phyloP scores from a whole-genome alignment of 2,113 vertebrate genomes.

The Bubo scandiacus region DNA sequence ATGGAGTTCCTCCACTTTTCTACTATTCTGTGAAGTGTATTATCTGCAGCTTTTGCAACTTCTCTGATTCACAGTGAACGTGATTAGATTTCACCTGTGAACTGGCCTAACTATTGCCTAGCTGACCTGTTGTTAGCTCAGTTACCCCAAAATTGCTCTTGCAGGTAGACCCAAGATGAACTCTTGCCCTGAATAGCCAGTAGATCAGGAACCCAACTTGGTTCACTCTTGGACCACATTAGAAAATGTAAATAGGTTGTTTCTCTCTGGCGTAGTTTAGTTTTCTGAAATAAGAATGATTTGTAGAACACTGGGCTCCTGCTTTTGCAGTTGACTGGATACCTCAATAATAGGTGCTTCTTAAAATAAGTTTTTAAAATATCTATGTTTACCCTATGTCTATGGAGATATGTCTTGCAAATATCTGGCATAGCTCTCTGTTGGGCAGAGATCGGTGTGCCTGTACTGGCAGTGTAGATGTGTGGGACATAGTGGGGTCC shows the following conservation, averaged over 20 bases:
- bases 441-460: not conserved
- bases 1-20: not conserved
- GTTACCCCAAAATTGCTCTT: not conserved
- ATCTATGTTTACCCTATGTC: not conserved
- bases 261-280: not conserved
- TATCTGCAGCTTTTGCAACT: not conserved
- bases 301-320: not conserved
- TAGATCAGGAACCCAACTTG: not conserved
- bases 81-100: not conserved
- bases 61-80: not conserved
- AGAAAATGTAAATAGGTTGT: not conserved
- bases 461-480: not conserved
- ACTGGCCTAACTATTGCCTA: not conserved
- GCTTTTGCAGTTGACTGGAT: not conserved
- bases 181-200: not conserved
- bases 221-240: not conserved
- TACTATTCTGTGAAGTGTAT: not conserved
- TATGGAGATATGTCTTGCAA: not conserved
- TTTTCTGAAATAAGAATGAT: not conserved
- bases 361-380: not conserved
- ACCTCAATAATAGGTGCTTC: not conserved
- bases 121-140: not conserved
- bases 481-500: not conserved
- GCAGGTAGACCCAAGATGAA: not conserved
- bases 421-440: not conserved